Conservation (phyloP, 2,888 invertebrate genomes). For the Drosophila neoperkinsi region DNA sequence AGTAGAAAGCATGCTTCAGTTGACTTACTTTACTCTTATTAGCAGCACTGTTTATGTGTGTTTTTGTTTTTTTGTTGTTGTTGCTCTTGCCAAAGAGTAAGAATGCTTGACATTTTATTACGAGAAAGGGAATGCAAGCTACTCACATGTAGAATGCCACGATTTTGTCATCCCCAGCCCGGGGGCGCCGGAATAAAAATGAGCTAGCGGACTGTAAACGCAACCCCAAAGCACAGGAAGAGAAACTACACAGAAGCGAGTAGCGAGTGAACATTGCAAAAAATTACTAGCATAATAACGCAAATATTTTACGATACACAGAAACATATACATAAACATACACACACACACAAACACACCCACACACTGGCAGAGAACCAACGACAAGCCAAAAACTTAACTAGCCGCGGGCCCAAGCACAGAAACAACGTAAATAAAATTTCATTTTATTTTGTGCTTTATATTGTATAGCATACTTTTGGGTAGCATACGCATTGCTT, state of each 20-base stretch:
- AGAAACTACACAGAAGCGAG: conserved; percentile 10
- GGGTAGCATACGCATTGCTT: conserved; percentile 70
- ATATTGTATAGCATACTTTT: conserved; percentile 44
- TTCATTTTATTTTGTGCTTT: conserved; percentile 55
- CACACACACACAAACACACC: conserved; percentile 27
- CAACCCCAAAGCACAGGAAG: conserved; percentile 28
- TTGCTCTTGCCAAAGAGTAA: conserved; percentile 42
- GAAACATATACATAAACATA: conserved; percentile 40
- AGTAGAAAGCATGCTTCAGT: conserved; percentile 45
- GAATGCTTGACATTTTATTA: conserved; percentile 73
- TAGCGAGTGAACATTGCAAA: conserved; percentile 39
- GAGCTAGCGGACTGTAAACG: conserved; percentile 66
- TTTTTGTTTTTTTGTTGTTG: conserved; percentile 31
- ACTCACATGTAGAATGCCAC: conserved; percentile 51
- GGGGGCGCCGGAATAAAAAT: conserved; percentile 73
- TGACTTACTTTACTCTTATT: conserved; percentile 47
- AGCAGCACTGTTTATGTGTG: conserved; percentile 26
- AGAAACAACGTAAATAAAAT: conserved; percentile 77
- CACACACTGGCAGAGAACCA: conserved; percentile 11
- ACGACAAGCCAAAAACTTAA: conserved; percentile 79
- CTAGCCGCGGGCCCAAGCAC: conserved; percentile 71
- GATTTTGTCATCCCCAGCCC: conserved; percentile 68
- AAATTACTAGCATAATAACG: conserved; percentile 81
- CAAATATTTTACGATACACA: conserved; percentile 77
- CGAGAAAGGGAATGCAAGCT: conserved; percentile 46